A percentile compares a stretch with the other conserved stretches of the same genome.
Conservation (phyloP, 2,113 vertebrate species). For the Equus quagga region DNA sequence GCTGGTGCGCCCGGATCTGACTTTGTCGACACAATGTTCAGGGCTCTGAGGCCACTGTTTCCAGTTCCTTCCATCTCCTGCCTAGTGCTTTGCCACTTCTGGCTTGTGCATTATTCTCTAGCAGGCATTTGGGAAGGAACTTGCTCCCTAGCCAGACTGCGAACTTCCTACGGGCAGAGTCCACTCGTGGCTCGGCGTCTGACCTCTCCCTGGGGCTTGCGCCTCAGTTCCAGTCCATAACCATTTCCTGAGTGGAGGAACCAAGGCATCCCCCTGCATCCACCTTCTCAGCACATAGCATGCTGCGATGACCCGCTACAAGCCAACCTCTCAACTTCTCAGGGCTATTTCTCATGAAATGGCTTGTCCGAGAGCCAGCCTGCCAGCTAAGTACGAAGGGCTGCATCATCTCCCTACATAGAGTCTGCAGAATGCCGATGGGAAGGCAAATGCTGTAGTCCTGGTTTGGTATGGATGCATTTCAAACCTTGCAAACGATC, state of each 20-base stretch:
- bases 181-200: not conserved
- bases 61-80: not conserved
- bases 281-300: not conserved
- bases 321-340: not conserved
- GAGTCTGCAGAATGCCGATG: not conserved
- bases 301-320: not conserved
- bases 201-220: not conserved
- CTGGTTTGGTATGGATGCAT: not conserved
- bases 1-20: not conserved
- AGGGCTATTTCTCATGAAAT: conserved; percentile 3
- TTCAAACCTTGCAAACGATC: conserved; percentile 25
- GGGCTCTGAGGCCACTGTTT: not conserved
- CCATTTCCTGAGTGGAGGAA: not conserved
- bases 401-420: not conserved
- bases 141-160: not conserved
- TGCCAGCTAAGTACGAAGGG: not conserved
- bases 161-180: not conserved
- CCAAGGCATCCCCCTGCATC: not conserved
- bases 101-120: not conserved
- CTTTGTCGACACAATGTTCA: not conserved
- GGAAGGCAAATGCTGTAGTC: conserved; percentile 5
- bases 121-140: not conserved
- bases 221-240: not conserved
- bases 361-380: not conserved
- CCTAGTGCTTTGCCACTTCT: not conserved